Evolutionary conservation across 2,888 invertebrate genomes (phyloP), one percentile per base, ranked within the genome.

Genomic region (Drosophila meridiana): DNA sequence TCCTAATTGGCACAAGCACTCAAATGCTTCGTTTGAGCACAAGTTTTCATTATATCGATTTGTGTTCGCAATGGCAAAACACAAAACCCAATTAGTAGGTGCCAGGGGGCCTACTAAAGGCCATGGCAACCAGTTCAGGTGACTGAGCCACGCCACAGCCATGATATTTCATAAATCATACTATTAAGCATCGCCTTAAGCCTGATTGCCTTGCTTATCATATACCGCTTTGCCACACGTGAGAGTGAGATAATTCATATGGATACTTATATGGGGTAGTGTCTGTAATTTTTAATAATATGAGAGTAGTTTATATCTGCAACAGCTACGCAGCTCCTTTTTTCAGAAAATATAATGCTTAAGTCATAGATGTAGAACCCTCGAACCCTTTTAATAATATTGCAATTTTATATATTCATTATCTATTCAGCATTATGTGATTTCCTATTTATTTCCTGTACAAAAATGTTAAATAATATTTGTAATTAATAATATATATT

Each of bases 41-140:
- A 66, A 58, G 30, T 61, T 75, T 38, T 47, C 52, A 64, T 61
- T 65, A 56, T 59, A 80, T 78, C 52, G 70, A 70, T 80, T 67
- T 55, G 52, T 56, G 32, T 42, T 48, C 20, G 40, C 47, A 57
- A 38, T 20, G 13, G 45, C 62, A 2, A 34, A 64, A 52, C 52
- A 48, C 57, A 57, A 71, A 64, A 71, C 65, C 71, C 69, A 76
- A 80, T 76, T 73, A 74, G 70, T 14, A 7, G 11, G 5, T 3
- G 3, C 50, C 53, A n/a, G 34, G 9, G 45, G 32, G 14, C 8
- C 55, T 28, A 4, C 53, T 45, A 2, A 14, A 26, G 28, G 1
- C 60, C 40, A 38, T 61, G 40, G 20, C 14, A 50, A 50, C 40
- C 36, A 2, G 40, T 6, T 20, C 50, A 42, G 42, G 5, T 38